A percentile compares a stretch with the other conserved stretches of the same genome.
Conservation (phyloP, 2,797 vertebrate genomes). For the Cryptoblepharus egeriae region DNA sequence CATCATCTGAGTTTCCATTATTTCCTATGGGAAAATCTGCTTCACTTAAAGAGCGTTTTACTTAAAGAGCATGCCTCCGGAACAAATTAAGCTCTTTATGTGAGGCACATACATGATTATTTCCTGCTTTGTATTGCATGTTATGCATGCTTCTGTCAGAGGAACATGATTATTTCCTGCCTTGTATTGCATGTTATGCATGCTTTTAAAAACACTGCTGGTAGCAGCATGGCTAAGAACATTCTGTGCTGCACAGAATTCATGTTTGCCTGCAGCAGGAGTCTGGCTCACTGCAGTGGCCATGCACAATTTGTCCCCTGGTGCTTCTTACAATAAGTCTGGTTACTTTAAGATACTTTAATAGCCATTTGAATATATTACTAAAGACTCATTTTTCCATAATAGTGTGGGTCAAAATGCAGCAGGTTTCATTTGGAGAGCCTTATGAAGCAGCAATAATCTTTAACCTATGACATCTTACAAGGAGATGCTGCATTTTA, state of each 20-base stretch:
- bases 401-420: conserved; percentile 48
- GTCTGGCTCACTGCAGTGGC: not conserved
- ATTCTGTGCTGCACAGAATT: not conserved
- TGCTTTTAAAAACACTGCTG: too few species aligned
- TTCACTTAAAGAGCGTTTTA: too few species aligned
- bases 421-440: conserved; percentile 59
- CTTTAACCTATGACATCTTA: conserved; percentile 58
- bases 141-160: too few species aligned
- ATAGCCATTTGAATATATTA: conserved; percentile 45
- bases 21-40: too few species aligned
- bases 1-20: too few species aligned
- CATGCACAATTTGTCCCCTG: too few species aligned
- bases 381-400: conserved; percentile 41
- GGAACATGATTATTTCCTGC: too few species aligned
- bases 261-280: not conserved
- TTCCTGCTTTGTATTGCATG: too few species aligned
- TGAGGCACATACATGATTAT: too few species aligned
- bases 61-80: too few species aligned
- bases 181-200: too few species aligned
- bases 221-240: not conserved
- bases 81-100: too few species aligned
- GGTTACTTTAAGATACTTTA: conserved; percentile 47
- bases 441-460: conserved; percentile 59
- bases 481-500: conserved; percentile 52
- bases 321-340: conserved; percentile 27